Evolutionary conservation across 1,140 invertebrate genomes (phyloP).

Genomic region (Formica selysi): DNA sequence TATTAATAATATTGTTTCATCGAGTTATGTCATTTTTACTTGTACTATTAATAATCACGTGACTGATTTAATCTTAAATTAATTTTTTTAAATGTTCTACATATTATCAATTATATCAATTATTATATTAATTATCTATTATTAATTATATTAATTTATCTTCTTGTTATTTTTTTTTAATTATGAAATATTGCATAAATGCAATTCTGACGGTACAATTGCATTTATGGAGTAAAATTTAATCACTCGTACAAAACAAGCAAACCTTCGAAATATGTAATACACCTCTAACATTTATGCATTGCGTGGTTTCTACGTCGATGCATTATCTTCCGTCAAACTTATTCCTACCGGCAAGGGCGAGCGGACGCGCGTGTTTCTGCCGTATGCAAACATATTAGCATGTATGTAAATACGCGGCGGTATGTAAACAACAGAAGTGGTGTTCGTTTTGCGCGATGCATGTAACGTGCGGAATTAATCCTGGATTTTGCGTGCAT

Average conservation of each 20-base stretch:
- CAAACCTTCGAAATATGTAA: neutral
- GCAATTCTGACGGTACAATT: neutral
- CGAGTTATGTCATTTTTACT: neutral
- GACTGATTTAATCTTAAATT: neutral
- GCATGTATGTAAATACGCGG: slow-evolving; percentile 47
- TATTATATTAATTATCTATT: too few species aligned
- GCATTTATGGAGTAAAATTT: slow-evolving; percentile 32
- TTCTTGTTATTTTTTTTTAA: neutral
- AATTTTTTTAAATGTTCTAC: neutral
- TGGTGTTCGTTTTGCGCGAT: neutral
- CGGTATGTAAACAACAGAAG: slow-evolving; percentile 26
- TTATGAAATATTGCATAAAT: neutral
- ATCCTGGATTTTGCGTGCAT: slow-evolving; percentile 49
- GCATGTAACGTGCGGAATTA: slow-evolving; percentile 19
- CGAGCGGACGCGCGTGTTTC: neutral
- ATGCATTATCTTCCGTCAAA: slow-evolving; percentile 40
- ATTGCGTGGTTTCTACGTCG: neutral
- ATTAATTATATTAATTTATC: neutral
- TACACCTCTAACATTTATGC: neutral
- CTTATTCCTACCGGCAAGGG: slow-evolving; percentile 11
- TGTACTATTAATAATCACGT: neutral
- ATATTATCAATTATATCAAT: neutral
- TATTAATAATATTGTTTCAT: neutral
- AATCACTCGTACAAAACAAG: slow-evolving; percentile 10
- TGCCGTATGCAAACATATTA: slow-evolving; percentile 38